Evolutionary conservation across 2,888 invertebrate species (phyloP), one percentile per base, ranked within the genome.

Genomic region (Dusona sp.): DNA sequence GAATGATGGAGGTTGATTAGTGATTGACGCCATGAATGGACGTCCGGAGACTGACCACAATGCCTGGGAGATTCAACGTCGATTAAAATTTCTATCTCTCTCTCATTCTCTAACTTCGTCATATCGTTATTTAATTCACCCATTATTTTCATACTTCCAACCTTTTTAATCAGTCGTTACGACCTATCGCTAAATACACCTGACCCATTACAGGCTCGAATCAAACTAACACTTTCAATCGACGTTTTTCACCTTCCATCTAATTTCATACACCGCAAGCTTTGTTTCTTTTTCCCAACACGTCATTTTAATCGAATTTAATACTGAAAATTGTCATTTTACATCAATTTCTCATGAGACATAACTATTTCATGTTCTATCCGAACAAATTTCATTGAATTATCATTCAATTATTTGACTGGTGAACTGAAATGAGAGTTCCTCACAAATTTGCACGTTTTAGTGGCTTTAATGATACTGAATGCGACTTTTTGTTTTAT

Each of bases 11-110:
- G 33, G 82, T 74, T 57, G 73, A 73, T 85, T 74, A 82, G 74
- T 82, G 79, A 86, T 86, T 83, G 86, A 86, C 83, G 75, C 83
- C 38, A 65, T 79, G 83, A 86, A 79, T 86, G 51, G 57, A 65
- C 29, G 65, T 54, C 72, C 36, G 74, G 45, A 19, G 51, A 65
- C 78, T 38, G 74, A 61, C 79, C 74, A 19, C 16, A n/a, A 2
- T 45, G 45, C 33, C 61, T 79, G n/a, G 1, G 70, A 70, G 38
- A 54, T 48, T 45, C 42, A 19, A 38, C 22, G 42, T 29, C 78
- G 78, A 85, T 85, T 81, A 48, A 78, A 68, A 82, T 78, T 61
- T 82, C 33, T 36, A 38, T 57, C 25, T 29, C 11, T 42, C 57
- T 29, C 36, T 42, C 42, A 36, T 42, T 8, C 70, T 54, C 29